Evolutionary conservation across 2,888 invertebrate genomes (phyloP).

Genomic region (Tachystola acroxantha): DNA sequence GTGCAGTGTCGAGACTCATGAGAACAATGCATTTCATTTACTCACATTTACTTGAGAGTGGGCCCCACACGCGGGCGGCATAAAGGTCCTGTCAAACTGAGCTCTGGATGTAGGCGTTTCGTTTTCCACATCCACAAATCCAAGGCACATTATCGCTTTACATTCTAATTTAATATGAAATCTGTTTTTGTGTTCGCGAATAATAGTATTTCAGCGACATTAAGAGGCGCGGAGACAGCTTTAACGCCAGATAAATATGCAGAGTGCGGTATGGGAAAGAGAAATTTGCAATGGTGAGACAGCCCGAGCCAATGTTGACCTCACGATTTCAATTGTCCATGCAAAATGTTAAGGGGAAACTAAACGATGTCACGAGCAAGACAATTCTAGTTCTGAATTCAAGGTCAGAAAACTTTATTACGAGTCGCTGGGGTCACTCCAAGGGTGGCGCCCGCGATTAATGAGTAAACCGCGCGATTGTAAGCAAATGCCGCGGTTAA

Average conservation of each 20-base stretch:
- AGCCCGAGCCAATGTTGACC: conserved; percentile 68
- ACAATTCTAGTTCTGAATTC: conserved; percentile 68
- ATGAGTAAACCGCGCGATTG: conserved; percentile 12
- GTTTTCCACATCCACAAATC: neutral
- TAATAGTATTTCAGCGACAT: conserved; percentile 1
- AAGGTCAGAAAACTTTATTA: conserved; percentile 52
- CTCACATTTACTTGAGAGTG: conserved; percentile 16
- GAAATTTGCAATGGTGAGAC: conserved; percentile 68
- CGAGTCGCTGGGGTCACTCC: conserved; percentile 8
- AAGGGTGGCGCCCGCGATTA: conserved; percentile 9
- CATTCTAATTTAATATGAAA: neutral
- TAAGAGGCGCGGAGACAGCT: conserved; percentile 38
- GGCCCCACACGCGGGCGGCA: conserved; percentile 10
- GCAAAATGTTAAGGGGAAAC: conserved; percentile 69
- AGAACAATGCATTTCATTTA: conserved; percentile 24
- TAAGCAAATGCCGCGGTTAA: conserved; percentile 12
- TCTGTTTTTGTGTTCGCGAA: neutral
- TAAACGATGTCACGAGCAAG: conserved; percentile 71
- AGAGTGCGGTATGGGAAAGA: conserved; percentile 65
- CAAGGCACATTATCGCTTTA: neutral
- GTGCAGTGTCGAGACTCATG: conserved; percentile 28
- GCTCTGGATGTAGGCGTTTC: conserved; percentile 7
- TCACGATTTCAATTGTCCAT: conserved; percentile 77
- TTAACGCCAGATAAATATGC: conserved; percentile 55
- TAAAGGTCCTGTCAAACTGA: conserved; percentile 5